These are phyloP conservation scores for Cryptoblepharus egeriae DNA, from an alignment of 2,797 vertebrate genomes.

Conservation along the genomic window DNA sequence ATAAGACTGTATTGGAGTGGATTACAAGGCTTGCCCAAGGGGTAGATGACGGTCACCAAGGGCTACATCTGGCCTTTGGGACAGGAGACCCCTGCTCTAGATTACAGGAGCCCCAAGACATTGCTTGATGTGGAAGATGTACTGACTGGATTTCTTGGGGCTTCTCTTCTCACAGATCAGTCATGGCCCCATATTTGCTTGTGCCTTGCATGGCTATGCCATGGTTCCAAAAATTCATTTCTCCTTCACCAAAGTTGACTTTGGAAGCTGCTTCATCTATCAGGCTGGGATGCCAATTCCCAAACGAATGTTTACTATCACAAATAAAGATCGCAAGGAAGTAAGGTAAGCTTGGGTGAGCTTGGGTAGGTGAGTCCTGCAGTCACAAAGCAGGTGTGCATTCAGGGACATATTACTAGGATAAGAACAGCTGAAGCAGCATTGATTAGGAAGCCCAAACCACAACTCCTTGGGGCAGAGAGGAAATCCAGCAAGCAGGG, in stretches of 20 bases:
- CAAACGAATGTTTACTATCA: slow-evolving; percentile 78
- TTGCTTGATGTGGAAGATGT: not conserved
- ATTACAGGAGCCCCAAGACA: not conserved
- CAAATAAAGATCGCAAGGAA: slow-evolving; percentile 80
- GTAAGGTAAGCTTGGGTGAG: slow-evolving; percentile 75
- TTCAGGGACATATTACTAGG: not conserved
- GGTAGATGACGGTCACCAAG: no score
- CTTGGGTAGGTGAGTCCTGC: not conserved
- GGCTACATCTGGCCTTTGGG: no score
- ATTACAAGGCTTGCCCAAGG: no score
- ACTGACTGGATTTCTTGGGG: not conserved
- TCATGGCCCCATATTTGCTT: slow-evolving; percentile 78
- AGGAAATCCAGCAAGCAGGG: not conserved
- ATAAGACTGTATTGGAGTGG: no score
- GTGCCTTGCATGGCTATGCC: slow-evolving; percentile 75
- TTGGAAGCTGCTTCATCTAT: slow-evolving; percentile 85
- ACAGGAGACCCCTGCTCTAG: no score
- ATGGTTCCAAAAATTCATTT: slow-evolving; percentile 81
- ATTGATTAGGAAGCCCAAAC: not conserved
- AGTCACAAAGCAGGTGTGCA: not conserved
- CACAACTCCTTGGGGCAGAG: no score
- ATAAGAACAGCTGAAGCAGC: not conserved
- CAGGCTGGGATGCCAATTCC: slow-evolving; percentile 78
- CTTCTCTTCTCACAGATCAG: slow-evolving; percentile 77
- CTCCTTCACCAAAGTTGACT: slow-evolving; percentile 86